These are phyloP conservation scores for Nilaparvata lugens DNA, from an alignment of 1,140 invertebrate species.

Conservation along the genomic window DNA sequence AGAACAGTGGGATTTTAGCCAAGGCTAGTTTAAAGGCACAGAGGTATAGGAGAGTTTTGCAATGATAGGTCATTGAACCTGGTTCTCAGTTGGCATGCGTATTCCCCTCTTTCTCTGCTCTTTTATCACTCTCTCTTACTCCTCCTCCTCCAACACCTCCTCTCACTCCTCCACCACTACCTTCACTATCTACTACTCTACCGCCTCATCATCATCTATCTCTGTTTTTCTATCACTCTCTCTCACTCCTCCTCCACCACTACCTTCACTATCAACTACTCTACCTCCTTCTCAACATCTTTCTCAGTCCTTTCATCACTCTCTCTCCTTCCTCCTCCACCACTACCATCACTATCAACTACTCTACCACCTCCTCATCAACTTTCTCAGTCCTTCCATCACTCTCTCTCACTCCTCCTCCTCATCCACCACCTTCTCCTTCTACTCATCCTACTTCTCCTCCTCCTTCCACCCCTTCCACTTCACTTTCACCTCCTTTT, in stretches of 20 bases:
- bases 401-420: neutral
- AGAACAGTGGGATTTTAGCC: too few species aligned
- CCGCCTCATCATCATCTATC: too few species aligned
- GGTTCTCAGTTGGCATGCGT: too few species aligned
- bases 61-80: too few species aligned
- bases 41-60: too few species aligned
- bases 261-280: too few species aligned
- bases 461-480: neutral
- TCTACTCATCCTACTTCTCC: neutral
- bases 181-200: too few species aligned
- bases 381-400: constrained; percentile 1
- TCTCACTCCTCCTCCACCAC: constrained; percentile 7
- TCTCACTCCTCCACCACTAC: neutral
- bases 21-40: too few species aligned
- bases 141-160: neutral
- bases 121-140: neutral
- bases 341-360: neutral
- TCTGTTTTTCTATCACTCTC: constrained; percentile 12
- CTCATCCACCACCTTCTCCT: neutral
- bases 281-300: too few species aligned
- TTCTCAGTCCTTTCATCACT: too few species aligned
- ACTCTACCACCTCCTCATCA: neutral
- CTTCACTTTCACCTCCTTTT: neutral
- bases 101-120: too few species aligned
- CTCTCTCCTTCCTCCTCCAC: constrained; percentile 7